Evolutionary conservation across 2,888 invertebrate species (phyloP).

Genomic region (Tiliacea aurago): DNA sequence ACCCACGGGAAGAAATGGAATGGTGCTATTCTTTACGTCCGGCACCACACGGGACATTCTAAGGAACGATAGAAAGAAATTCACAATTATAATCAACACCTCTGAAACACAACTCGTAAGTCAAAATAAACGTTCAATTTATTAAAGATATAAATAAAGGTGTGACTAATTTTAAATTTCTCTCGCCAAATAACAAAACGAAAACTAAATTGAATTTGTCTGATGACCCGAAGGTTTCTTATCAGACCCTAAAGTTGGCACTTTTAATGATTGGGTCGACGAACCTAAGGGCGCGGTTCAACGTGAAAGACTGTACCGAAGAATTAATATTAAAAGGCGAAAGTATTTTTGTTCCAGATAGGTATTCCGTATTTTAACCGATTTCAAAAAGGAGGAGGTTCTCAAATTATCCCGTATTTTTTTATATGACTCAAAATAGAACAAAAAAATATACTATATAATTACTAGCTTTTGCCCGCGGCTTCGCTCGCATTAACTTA

Average conservation of each 20-base stretch:
- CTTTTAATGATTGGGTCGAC: constrained; percentile 27
- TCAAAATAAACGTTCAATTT: constrained; percentile 10
- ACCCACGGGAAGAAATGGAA: too few relatives aligned
- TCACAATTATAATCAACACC: too few relatives aligned
- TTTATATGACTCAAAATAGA: background rate
- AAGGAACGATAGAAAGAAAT: too few relatives aligned
- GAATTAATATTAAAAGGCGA: background rate
- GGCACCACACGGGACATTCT: too few relatives aligned
- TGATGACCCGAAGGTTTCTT: constrained; percentile 39
- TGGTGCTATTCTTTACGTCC: too few relatives aligned
- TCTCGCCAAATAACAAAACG: constrained; percentile 33
- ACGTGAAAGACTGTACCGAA: background rate
- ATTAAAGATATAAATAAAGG: constrained; percentile 30
- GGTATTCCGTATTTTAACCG: too few relatives aligned
- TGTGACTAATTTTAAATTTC: constrained; percentile 50
- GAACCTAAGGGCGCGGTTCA: background rate
- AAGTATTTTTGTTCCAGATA: too few relatives aligned
- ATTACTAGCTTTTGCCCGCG: too few relatives aligned
- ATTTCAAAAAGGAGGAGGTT: background rate
- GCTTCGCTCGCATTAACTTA: too few relatives aligned
- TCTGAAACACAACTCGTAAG: background rate
- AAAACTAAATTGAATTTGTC: constrained; percentile 43
- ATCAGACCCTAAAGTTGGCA: constrained; percentile 15
- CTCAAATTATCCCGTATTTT: background rate
- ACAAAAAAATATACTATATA: too few relatives aligned